phyloP scores from a whole-genome alignment of 2,113 vertebrate genomes.

The Lepus timidus region DNA sequence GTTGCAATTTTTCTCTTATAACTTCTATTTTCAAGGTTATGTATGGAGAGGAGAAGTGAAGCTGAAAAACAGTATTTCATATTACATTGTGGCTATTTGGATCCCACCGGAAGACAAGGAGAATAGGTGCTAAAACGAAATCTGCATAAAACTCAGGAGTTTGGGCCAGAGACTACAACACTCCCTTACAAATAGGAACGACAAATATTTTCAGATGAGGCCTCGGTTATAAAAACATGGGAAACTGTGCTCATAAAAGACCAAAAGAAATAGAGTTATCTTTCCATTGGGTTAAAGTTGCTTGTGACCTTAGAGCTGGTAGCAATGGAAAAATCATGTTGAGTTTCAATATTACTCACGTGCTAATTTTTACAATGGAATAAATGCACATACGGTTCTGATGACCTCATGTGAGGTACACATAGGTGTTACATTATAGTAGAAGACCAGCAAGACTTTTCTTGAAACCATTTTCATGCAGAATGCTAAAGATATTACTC shows the following conservation, averaged over 20 bases:
- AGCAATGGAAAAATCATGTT: slow-evolving; percentile 76
- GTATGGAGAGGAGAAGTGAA: slow-evolving; percentile 1
- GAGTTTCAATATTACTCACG: slow-evolving; percentile 63
- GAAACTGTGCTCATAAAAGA: slow-evolving; percentile 74
- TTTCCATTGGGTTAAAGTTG: slow-evolving; percentile 71
- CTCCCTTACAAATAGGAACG: slow-evolving; percentile 47
- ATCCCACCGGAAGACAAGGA: slow-evolving; percentile 13
- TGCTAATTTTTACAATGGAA: slow-evolving; percentile 79
- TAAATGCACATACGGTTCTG: slow-evolving; percentile 82
- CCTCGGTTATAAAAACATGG: slow-evolving; percentile 62
- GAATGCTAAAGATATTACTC: slow-evolving; percentile 31
- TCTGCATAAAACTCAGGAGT: slow-evolving; percentile 35
- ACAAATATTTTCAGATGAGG: slow-evolving; percentile 59
- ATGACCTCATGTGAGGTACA: slow-evolving; percentile 78
- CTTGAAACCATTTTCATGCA: slow-evolving; percentile 56
- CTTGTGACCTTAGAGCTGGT: slow-evolving; percentile 67
- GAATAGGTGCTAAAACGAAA: slow-evolving; percentile 34
- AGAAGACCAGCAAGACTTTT: slow-evolving; percentile 74
- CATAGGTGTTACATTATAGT: slow-evolving; percentile 84
- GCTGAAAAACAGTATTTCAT: background rate
- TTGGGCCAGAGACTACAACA: slow-evolving; percentile 62
- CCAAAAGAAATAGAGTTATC: slow-evolving; percentile 79
- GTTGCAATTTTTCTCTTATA: slow-evolving; percentile 57
- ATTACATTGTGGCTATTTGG: background rate
- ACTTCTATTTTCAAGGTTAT: slow-evolving; percentile 53